Evolutionary conservation across 2,888 invertebrate species (phyloP).

Genomic region (Pyrgus malvae): DNA sequence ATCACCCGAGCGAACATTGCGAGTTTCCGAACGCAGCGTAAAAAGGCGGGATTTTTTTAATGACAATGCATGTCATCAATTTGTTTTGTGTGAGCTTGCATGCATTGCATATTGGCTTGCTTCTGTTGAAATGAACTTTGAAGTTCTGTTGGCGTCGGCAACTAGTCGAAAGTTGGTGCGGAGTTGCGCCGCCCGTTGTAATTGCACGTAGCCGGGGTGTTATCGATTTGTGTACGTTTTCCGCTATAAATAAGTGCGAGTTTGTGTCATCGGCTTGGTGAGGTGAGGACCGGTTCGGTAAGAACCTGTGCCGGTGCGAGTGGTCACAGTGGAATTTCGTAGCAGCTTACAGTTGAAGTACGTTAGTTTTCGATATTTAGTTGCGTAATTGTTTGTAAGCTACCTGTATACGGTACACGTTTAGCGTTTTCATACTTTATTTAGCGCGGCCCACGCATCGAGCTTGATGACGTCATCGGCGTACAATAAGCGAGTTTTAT

Average conservation of each 20-base stretch:
- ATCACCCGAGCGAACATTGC: neutral
- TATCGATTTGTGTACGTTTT: conserved; percentile 78
- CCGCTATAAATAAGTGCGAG: conserved; percentile 74
- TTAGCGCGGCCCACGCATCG: conserved; percentile 37
- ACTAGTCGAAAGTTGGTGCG: conserved; percentile 40
- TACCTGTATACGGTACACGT: conserved; percentile 22
- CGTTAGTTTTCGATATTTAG: conserved; percentile 41
- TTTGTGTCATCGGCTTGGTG: conserved; percentile 67
- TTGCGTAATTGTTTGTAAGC: conserved; percentile 60
- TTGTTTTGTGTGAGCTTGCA: too few relatives aligned
- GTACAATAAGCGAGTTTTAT: conserved; percentile 7
- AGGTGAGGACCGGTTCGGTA: conserved; percentile 65
- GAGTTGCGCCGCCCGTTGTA: conserved; percentile 43
- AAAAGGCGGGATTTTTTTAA: conserved; percentile 55
- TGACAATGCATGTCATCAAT: too few relatives aligned
- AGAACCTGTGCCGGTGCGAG: conserved; percentile 54
- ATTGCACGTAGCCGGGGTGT: conserved; percentile 52
- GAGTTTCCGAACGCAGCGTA: conserved; percentile 41
- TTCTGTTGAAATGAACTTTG: too few relatives aligned
- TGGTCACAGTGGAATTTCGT: conserved; percentile 43
- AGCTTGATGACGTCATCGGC: conserved; percentile 48
- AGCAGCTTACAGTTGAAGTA: conserved; percentile 37
- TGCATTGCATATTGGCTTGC: conserved; percentile 31
- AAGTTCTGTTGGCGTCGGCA: conserved; percentile 37
- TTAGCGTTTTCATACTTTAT: conserved; percentile 34